Evolutionary conservation across 2,888 invertebrate genomes (phyloP).

Genomic region (Drosophila mimetica): DNA sequence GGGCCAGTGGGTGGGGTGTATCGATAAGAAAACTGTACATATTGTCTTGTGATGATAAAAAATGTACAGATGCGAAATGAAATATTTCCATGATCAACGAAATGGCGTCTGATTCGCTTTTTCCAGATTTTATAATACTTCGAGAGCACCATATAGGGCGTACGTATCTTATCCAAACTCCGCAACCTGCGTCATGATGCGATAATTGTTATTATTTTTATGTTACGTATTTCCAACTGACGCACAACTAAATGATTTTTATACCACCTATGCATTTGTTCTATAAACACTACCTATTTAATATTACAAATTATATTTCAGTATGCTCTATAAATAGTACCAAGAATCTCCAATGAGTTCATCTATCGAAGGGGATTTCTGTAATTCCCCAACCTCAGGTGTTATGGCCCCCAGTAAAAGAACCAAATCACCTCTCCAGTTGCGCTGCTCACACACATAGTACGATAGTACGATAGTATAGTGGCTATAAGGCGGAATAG

Average conservation of each 20-base stretch:
- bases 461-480: not conserved
- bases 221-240: not conserved
- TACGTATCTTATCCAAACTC: constrained; percentile 9
- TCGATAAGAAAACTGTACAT: not conserved
- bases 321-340: not conserved
- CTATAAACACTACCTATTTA: not conserved
- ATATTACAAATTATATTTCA: not conserved
- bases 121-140: not conserved
- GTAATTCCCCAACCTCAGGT: not conserved
- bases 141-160: constrained; percentile 1
- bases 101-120: not conserved
- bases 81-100: constrained; percentile 1
- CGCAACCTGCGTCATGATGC: constrained; percentile 3
- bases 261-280: not conserved
- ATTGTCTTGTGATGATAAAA: constrained; percentile 8
- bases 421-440: not conserved
- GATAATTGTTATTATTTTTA: constrained; percentile 1
- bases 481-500: constrained; percentile 2
- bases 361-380: not conserved
- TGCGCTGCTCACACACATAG: not conserved
- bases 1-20: not conserved
- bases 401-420: not conserved
- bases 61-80: constrained; percentile 8
- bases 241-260: constrained; percentile 1
- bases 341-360: not conserved